phyloP scores from a whole-genome alignment of 1,140 invertebrate genomes.

The Monochamus saltuarius region DNA sequence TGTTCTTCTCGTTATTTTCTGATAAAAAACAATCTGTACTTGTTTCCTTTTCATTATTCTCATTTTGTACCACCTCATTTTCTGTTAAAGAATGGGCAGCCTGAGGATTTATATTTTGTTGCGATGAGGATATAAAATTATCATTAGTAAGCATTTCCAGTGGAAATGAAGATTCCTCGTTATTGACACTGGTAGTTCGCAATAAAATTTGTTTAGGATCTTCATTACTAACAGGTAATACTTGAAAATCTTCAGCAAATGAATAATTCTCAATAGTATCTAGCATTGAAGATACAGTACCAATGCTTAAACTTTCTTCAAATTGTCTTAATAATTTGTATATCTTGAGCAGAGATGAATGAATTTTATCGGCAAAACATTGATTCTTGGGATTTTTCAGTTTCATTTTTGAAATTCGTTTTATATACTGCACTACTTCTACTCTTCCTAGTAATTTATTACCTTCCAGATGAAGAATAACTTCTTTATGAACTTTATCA shows the following conservation, averaged over 20 bases:
- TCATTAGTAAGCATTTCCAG: conserved; percentile 2
- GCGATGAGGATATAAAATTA: conserved; percentile 2
- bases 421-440: not conserved
- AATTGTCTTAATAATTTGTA: not conserved
- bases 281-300: no score
- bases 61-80: no score
- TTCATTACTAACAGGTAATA: no score
- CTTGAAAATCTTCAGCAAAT: no score
- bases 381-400: no score
- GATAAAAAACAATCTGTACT: no score
- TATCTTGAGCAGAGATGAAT: not conserved
- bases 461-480: conserved; percentile 4
- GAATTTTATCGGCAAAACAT: not conserved
- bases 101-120: no score
- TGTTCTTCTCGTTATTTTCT: no score
- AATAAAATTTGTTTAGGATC: no score
- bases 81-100: no score
- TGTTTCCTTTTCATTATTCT: no score
- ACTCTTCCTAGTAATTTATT: conserved; percentile 1
- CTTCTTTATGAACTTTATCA: not conserved
- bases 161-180: not conserved
- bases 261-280: no score
- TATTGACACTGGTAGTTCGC: not conserved
- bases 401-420: conserved; percentile 2
- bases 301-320: not conserved